Percentiles rank a stretch among this genome's conserved stretches.
These are phyloP conservation scores for Luffia ferchaultella DNA, from an alignment of 2,888 invertebrate species.

Conservation along the genomic window DNA sequence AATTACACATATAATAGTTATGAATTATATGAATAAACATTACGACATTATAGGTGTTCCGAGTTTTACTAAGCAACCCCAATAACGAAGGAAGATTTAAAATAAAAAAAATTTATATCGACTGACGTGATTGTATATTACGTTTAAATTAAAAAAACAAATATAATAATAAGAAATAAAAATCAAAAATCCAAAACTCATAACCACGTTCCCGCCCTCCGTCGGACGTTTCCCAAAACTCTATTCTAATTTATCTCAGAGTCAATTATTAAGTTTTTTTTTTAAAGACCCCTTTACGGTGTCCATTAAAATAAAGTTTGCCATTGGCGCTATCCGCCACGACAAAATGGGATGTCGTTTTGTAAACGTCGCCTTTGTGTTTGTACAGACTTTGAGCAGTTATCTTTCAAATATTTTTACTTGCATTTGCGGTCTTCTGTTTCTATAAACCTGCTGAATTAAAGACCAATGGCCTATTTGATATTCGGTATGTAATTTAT, in stretches of 20 bases:
- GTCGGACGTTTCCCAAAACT: slow-evolving; percentile 29
- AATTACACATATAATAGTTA: too few relatives aligned
- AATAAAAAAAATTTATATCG: not conserved
- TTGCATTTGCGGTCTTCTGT: too few relatives aligned
- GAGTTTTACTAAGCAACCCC: too few relatives aligned
- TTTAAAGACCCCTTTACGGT: slow-evolving; percentile 18
- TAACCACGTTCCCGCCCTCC: slow-evolving; percentile 33
- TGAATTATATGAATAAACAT: too few relatives aligned
- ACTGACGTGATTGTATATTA: not conserved
- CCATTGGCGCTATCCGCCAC: slow-evolving; percentile 25
- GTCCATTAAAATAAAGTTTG: slow-evolving; percentile 31
- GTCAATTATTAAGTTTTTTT: slow-evolving; percentile 42
- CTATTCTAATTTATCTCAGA: slow-evolving; percentile 23
- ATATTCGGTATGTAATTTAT: too few relatives aligned
- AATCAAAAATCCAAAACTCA: slow-evolving; percentile 26
- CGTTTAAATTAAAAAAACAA: not conserved
- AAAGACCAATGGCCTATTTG: too few relatives aligned
- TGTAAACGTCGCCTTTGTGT: slow-evolving; percentile 2
- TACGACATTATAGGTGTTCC: too few relatives aligned
- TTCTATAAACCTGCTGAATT: too few relatives aligned
- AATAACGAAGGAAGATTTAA: not conserved
- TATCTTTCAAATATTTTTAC: not conserved
- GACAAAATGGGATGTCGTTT: slow-evolving; percentile 6
- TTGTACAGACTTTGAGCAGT: not conserved
- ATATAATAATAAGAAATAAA: not conserved